Evolutionary conservation across 2,113 vertebrate genomes (phyloP).

Genomic region (Motacilla tschutschensis): DNA sequence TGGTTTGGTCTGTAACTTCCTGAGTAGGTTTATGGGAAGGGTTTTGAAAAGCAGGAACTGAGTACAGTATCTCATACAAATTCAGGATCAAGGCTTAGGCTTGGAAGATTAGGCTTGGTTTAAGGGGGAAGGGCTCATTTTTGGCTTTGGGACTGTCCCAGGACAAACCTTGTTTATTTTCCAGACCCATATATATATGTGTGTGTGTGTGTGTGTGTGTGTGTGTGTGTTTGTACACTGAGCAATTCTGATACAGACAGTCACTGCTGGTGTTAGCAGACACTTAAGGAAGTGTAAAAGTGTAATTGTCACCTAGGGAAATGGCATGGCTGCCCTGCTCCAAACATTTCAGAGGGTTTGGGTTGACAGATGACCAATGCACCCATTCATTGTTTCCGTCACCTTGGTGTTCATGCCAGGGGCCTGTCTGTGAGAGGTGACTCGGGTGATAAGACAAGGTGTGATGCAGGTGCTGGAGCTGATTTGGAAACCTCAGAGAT

Average conservation of each 20-base stretch:
- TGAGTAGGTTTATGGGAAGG: not conserved
- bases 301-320: not conserved
- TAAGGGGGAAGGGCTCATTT: not conserved
- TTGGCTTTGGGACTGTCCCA: not conserved
- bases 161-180: not conserved
- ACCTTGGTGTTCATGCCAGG: not conserved
- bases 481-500: not conserved
- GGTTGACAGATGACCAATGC: not conserved
- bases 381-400: not conserved
- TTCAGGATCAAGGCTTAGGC: not conserved
- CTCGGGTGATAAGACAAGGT: rapidly evolving
- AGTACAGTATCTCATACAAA: not conserved
- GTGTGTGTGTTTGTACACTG: not conserved
- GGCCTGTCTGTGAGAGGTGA: not conserved
- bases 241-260: not conserved
- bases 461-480: not conserved
- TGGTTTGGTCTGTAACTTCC: not conserved
- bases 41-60: not conserved
- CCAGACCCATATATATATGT: rapidly evolving
- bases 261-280: not conserved
- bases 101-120: not conserved
- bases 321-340: not conserved
- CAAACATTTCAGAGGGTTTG: not conserved
- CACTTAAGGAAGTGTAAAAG: no score
- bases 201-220: not conserved